Base-by-base conservation (phyloP, 2,797 vertebrate genomes). In the Astyanax mexicanus region DNA sequence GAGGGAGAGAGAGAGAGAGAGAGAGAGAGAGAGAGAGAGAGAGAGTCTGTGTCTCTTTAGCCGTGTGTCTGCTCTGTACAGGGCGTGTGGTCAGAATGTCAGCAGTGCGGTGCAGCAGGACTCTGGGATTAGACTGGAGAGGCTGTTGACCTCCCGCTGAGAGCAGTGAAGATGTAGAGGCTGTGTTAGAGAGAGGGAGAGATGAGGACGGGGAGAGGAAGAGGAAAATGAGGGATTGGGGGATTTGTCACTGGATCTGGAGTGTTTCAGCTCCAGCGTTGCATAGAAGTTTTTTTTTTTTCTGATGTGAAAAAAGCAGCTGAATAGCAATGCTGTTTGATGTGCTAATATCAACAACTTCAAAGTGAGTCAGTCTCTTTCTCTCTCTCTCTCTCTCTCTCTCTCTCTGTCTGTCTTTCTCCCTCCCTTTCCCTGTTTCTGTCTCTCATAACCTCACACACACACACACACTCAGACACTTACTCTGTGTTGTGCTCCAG, bases 321-420 rank as follows among this genome's bases (percentile, higher is more conserved):
- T 49, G 55, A 35, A 77, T 51, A 78, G 68, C 62, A 72, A 55
- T 62, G 69, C 66, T 69, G 77, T 84, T 80, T 86, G 84, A 78
- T 81, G 79, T 83, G 81, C 71, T 76, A 78, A 83, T 81, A 79
- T 78, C 19, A 71, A 54, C 49, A 51, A 40, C 75, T 83, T 83
- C 77, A 86, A 83, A 86, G 77, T 44, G 49, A 67, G 66, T 69
- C 52, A 13, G 10, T 25, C 2, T 61, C 32, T 77, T 35, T 65
- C 10, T 72, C 27, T 55, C 78, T 61, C 42, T 73, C 49, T 60
- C 35, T 12, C 38, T 23, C 19, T 61, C 49, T 40, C 49, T 64
- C 64, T 25, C n/a, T n/a, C n/a, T n/a, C n/a, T n/a, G n/a, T n/a
- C n/a, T n/a, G n/a, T 61, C 32, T 77, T 35, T 65, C 10, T 72